Percentiles rank a stretch among this genome's conserved stretches.
Evolutionary conservation across 2,888 invertebrate genomes (phyloP).

Genomic region (Tetrapedia diversipes): DNA sequence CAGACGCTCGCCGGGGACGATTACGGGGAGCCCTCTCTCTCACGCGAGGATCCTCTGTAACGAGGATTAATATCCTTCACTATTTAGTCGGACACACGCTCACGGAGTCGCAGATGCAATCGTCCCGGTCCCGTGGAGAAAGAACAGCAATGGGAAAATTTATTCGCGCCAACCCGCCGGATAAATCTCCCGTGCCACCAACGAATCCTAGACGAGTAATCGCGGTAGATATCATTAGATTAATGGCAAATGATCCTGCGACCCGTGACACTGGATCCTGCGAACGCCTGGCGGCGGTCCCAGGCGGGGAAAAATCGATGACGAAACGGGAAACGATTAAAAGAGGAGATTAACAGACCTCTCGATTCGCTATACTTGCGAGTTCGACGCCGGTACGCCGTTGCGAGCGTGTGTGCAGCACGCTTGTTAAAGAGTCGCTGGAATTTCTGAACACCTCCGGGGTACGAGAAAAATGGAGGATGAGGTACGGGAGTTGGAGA

Average conservation of each 20-base stretch:
- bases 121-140: slow-evolving; percentile 29
- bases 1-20: slow-evolving; percentile 36
- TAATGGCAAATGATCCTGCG: slow-evolving; percentile 40
- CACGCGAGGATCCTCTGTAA: slow-evolving; percentile 43
- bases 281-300: not conserved
- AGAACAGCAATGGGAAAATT: slow-evolving; percentile 55
- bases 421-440: not conserved
- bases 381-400: too few species aligned
- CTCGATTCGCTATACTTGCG: not conserved
- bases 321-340: slow-evolving; percentile 2
- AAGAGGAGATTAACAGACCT: too few species aligned
- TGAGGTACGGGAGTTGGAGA: too few species aligned
- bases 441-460: not conserved
- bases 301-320: not conserved
- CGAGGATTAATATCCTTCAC: slow-evolving; percentile 58
- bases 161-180: slow-evolving; percentile 33
- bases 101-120: slow-evolving; percentile 44
- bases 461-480: too few species aligned
- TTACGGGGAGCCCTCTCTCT: slow-evolving; percentile 46
- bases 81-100: slow-evolving; percentile 36
- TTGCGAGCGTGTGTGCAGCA: too few species aligned
- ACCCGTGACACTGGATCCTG: slow-evolving; percentile 15
- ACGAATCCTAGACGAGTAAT: slow-evolving; percentile 45
- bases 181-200: slow-evolving; percentile 49
- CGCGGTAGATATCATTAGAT: slow-evolving; percentile 42